Evolutionary conservation across 2,113 vertebrate genomes (phyloP), one percentile per base, ranked within the genome.

Genomic region (Cheilinus undulatus): DNA sequence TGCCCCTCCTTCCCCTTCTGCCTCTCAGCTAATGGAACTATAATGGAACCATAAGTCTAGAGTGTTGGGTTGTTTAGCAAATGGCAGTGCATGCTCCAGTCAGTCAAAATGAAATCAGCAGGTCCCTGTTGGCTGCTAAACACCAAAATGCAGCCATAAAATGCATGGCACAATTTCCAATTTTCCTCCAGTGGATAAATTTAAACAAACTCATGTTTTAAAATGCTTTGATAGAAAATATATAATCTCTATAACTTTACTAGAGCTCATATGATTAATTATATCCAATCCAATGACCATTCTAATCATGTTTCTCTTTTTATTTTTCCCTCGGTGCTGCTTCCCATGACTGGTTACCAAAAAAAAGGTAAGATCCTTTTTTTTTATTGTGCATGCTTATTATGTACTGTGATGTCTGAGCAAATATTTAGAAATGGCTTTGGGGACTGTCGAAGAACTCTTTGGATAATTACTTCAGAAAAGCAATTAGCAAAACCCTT

Each of bases 311-410:
- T 69, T 56, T 76, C 36, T 82, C 54, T 84, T 40, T 76, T 15
- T 87, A 48, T 66, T 17, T 34, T 48, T 61, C 40, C 3, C 28
- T 14, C 7, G 77, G 73, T 85, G 81, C 66, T 71, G 48, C 36
- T 82, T 40, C 42, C 56, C 60, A 12, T 56, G 69, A 83, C 76
- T 67, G 76, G 40, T 42, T 80, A 40, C n/a, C 51, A 69, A 82
- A 87, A n/a, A 78, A 75, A 91, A 92, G 91, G 91, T 92, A 91
- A 92, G 89, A 86, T 14, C 14, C 30, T 17, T 22, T 68, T 45
- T 50, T 46, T 23, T 67, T 58, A 61, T 80, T 59, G 71, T 88
- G 78, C 75, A 76, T 88, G 83, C 40, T 26, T 76, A 72, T 78
- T 69, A 56, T 73, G 43, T 63, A 62, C 73, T 73, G 63, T 76